phyloP scores from a whole-genome alignment of 2,113 vertebrate genomes.

The Dolichotis patagonum region DNA sequence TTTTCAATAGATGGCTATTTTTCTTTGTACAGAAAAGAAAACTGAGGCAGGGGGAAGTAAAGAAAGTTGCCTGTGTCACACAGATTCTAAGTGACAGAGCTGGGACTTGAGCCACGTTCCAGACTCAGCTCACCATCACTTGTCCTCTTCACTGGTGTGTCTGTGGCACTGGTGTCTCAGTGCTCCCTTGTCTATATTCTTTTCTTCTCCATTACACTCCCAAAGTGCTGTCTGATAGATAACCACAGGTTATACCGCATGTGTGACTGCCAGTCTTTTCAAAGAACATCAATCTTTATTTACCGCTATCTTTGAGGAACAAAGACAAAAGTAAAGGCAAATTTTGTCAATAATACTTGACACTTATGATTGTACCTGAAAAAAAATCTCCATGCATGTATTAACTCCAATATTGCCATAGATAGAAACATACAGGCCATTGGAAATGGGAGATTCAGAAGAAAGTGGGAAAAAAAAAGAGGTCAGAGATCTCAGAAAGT shows the following conservation, averaged over 20 bases:
- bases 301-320: background rate
- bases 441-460: background rate
- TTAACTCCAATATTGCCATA: background rate
- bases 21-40: background rate
- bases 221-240: background rate
- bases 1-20: background rate
- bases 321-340: background rate
- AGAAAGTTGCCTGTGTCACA: background rate
- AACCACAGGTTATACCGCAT: background rate
- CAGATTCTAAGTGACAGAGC: background rate
- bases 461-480: background rate
- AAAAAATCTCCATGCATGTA: background rate
- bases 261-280: background rate
- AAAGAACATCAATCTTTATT: background rate
- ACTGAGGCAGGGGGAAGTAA: background rate
- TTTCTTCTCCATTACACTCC: no score
- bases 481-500: background rate
- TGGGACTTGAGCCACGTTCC: background rate
- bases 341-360: background rate
- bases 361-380: background rate
- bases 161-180: background rate
- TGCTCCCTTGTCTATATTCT: no score
- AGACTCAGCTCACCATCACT: background rate
- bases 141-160: rapidly evolving
- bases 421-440: background rate